Conservation (phyloP, 1,140 invertebrate genomes). For the Archegozetes longisetosus region DNA sequence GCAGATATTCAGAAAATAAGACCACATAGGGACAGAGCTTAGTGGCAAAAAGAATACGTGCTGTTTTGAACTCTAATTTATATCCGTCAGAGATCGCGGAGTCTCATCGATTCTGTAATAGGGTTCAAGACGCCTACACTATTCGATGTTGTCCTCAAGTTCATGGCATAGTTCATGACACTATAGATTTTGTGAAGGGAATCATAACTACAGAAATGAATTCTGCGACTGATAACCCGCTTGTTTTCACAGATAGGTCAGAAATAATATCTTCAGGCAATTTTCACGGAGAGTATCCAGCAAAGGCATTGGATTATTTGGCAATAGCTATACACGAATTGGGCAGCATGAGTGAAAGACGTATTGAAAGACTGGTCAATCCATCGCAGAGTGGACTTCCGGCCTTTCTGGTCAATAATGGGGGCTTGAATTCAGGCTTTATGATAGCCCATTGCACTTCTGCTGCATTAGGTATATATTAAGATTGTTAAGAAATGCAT, state of each 20-base stretch:
- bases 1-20: slow-evolving; percentile 46
- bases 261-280: slow-evolving; percentile 57
- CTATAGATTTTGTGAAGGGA: slow-evolving; percentile 45
- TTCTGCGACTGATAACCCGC: slow-evolving; percentile 54
- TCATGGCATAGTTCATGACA: slow-evolving; percentile 51
- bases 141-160: slow-evolving; percentile 51
- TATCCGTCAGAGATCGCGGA: slow-evolving; percentile 53
- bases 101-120: slow-evolving; percentile 49
- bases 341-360: slow-evolving; percentile 51
- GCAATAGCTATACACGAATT: slow-evolving; percentile 56
- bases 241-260: slow-evolving; percentile 48
- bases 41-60: slow-evolving; percentile 43
- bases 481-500: too few species aligned
- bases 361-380: slow-evolving; percentile 51
- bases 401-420: slow-evolving; percentile 49
- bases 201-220: slow-evolving; percentile 51
- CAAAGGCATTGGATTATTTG: slow-evolving; percentile 52
- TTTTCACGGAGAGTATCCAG: slow-evolving; percentile 55
- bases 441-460: slow-evolving; percentile 60
- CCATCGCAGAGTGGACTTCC: slow-evolving; percentile 48
- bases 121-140: slow-evolving; percentile 58
- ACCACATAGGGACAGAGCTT: slow-evolving; percentile 47
- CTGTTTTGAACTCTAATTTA: slow-evolving; percentile 47
- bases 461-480: slow-evolving; percentile 44
- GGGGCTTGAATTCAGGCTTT: slow-evolving; percentile 56